phyloP scores from a whole-genome alignment of 2,113 vertebrate species.

The Melanocharis versteri region DNA sequence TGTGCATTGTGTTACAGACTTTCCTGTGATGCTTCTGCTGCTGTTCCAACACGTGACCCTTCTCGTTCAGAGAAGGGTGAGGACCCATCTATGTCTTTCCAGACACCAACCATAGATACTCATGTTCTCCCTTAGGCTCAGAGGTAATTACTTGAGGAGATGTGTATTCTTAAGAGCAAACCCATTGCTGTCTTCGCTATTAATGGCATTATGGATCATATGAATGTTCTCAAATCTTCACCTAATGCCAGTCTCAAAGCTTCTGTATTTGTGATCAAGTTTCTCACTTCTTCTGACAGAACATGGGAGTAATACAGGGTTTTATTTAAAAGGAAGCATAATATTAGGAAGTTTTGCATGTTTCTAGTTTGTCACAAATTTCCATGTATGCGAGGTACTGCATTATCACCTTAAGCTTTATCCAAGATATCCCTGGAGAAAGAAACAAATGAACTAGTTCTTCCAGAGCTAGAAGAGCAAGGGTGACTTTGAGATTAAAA shows the following conservation, averaged over 20 bases:
- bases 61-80: neutral
- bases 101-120: neutral
- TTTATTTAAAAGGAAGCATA: neutral
- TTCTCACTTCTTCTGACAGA: neutral
- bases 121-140: neutral
- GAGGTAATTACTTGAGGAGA: neutral
- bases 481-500: neutral
- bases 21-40: neutral
- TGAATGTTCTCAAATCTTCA: neutral
- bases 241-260: neutral
- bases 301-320: too few relatives aligned
- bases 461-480: neutral
- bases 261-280: neutral
- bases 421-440: neutral
- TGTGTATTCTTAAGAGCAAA: neutral
- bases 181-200: neutral
- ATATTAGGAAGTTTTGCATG: neutral
- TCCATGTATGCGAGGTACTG: neutral
- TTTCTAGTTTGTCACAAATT: neutral
- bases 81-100: neutral
- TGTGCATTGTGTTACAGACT: neutral
- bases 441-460: neutral
- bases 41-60: neutral
- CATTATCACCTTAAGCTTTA: fast-evolving
- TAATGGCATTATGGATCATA: neutral